Percentiles rank a stretch among this genome's conserved stretches.
These are phyloP conservation scores for Criorhina ranunculi DNA, from an alignment of 2,888 invertebrate genomes.

Conservation along the genomic window DNA sequence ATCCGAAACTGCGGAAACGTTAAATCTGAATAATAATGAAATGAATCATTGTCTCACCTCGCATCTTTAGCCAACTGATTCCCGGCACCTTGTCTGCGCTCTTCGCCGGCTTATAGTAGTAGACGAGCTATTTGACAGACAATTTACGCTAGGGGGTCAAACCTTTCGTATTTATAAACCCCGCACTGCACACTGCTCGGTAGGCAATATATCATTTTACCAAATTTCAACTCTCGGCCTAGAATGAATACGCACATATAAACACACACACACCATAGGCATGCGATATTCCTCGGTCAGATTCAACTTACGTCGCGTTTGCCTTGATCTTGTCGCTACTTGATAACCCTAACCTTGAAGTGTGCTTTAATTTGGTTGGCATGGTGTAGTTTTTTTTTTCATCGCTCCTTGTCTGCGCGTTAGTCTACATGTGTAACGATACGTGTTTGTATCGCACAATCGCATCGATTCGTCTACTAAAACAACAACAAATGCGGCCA, in stretches of 20 bases:
- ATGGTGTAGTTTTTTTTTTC: constrained; percentile 10
- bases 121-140: constrained; percentile 1
- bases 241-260: constrained; percentile 7
- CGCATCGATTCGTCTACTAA: constrained; percentile 43
- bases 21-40: constrained; percentile 42
- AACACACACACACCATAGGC: no score
- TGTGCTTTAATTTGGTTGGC: constrained; percentile 51
- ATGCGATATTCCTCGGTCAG: constrained; percentile 15
- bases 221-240: constrained; percentile 21
- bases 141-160: constrained; percentile 47
- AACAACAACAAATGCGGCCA: constrained; percentile 36
- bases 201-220: constrained; percentile 7
- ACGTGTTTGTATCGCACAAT: constrained; percentile 34
- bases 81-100: constrained; percentile 50
- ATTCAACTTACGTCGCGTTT: constrained; percentile 40
- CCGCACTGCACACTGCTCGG: not conserved
- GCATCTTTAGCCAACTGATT: constrained; percentile 22
- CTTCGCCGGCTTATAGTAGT: constrained; percentile 21
- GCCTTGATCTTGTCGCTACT: constrained; percentile 75
- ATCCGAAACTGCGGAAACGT: constrained; percentile 41
- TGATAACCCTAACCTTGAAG: constrained; percentile 74
- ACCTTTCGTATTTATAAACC: constrained; percentile 15
- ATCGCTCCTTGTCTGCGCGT: constrained; percentile 37
- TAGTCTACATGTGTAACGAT: constrained; percentile 31
- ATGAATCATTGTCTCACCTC: constrained; percentile 50